Percentiles rank a stretch among this genome's conserved stretches.
Conservation (phyloP, 2,797 vertebrate genomes). For the Rhinophrynus dorsalis region DNA sequence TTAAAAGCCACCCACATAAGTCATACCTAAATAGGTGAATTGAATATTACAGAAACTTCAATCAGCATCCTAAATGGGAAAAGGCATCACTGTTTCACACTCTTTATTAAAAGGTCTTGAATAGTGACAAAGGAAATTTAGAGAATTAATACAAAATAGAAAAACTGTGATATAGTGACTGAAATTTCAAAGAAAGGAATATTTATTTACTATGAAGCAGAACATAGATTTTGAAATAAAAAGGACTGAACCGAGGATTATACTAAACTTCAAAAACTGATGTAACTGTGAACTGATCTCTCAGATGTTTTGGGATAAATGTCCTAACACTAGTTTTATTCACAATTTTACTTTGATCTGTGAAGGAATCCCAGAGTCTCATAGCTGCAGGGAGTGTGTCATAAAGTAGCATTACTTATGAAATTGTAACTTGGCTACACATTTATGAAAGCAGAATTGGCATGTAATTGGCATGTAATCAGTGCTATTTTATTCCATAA, state of each 20-base stretch:
- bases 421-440: neutral
- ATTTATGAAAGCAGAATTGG: neutral
- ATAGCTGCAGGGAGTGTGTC: neutral
- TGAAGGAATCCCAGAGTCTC: neutral
- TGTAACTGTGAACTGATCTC: neutral
- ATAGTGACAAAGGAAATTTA: too few species aligned
- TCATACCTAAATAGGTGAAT: too few species aligned
- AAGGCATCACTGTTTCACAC: too few species aligned
- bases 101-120: too few species aligned
- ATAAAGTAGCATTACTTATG: neutral
- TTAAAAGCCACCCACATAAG: too few species aligned
- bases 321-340: neutral
- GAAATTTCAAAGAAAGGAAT: too few species aligned
- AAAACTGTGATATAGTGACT: too few species aligned
- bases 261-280: neutral
- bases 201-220: neutral
- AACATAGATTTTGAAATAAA: neutral
- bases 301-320: neutral
- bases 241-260: neutral
- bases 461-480: neutral
- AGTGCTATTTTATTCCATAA: neutral
- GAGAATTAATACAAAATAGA: neutral
- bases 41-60: too few species aligned
- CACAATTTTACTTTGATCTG: neutral
- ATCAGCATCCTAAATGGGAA: too few species aligned